Percentiles rank a stretch among this genome's conserved stretches.
These are phyloP conservation scores for Lordiphosa andalusiaca DNA, from an alignment of 2,888 invertebrate species.

Conservation along the genomic window DNA sequence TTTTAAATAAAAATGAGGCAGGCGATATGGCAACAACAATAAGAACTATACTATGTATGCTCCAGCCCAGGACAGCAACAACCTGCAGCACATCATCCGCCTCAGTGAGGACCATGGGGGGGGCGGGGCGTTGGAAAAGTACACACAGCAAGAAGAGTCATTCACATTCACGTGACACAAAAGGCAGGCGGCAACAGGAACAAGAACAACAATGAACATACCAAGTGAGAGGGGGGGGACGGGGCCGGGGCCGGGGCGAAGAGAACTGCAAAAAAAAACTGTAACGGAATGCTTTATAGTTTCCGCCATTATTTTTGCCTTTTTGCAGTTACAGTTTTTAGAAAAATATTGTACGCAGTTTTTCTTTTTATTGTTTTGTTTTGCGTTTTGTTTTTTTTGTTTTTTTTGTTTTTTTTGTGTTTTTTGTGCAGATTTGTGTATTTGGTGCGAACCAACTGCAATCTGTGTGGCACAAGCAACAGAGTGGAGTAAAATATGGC, in stretches of 20 bases:
- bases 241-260: slow-evolving; percentile 2
- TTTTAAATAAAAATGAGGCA: slow-evolving; percentile 41
- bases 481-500: no score
- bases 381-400: background rate
- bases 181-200: slow-evolving; percentile 49
- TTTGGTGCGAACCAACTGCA: background rate
- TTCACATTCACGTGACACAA: slow-evolving; percentile 53
- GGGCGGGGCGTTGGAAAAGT: background rate
- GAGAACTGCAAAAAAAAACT: slow-evolving; percentile 32
- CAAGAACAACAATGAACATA: slow-evolving; percentile 41
- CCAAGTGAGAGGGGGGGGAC: slow-evolving; percentile 9
- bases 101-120: no score
- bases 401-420: background rate
- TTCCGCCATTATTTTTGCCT: slow-evolving; percentile 45
- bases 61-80: slow-evolving; percentile 28
- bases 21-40: slow-evolving; percentile 25
- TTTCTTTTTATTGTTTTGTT: slow-evolving; percentile 9
- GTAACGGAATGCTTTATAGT: slow-evolving; percentile 65
- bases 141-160: slow-evolving; percentile 30
- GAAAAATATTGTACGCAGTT: slow-evolving; percentile 23
- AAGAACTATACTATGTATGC: slow-evolving; percentile 6
- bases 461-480: background rate
- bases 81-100: slow-evolving; percentile 40
- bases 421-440: slow-evolving; percentile 6
- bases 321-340: slow-evolving; percentile 44